phyloP scores from a whole-genome alignment of 2,113 vertebrate genomes.

The Bos javanicus region DNA sequence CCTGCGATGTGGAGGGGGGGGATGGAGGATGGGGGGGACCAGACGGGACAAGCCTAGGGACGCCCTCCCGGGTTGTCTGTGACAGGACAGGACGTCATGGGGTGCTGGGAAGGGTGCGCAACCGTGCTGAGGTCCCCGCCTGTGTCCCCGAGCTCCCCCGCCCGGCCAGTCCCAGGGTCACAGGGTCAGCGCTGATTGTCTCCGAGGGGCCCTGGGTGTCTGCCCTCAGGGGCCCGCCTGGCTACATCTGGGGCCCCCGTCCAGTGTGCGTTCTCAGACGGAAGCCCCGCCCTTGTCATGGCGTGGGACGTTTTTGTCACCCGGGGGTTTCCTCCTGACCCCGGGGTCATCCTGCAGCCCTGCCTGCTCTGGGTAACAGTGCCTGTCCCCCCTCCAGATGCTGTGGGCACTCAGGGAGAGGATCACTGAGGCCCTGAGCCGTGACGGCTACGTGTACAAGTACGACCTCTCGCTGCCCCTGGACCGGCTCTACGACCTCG shows the following conservation, averaged over 20 bases:
- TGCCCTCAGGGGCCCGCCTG: not conserved
- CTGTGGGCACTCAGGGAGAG: conserved; percentile 95
- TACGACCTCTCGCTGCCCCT: conserved; percentile 94
- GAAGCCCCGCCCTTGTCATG: not conserved
- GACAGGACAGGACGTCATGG: rapidly evolving
- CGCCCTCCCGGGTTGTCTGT: not conserved
- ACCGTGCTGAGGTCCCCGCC: not conserved
- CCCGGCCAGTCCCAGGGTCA: not conserved
- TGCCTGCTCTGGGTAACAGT: rapidly evolving
- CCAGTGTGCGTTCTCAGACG: rapidly evolving
- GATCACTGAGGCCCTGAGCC: conserved; percentile 91
- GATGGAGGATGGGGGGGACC: rapidly evolving
- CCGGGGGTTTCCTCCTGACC: rapidly evolving
- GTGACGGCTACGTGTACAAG: conserved; percentile 91
- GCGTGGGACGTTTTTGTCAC: rapidly evolving
- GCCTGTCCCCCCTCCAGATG: conserved; percentile 65
- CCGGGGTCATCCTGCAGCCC: not conserved
- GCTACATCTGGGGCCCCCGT: rapidly evolving
- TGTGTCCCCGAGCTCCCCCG: rapidly evolving
- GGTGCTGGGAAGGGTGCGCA: rapidly evolving
- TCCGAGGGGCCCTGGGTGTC: not conserved
- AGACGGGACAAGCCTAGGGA: not conserved
- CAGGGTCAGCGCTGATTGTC: not conserved
- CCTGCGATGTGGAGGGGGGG: not conserved
- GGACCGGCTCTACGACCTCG: conserved; percentile 90